phyloP scores from a whole-genome alignment of 2,888 invertebrate species.

The Acleris laterana region DNA sequence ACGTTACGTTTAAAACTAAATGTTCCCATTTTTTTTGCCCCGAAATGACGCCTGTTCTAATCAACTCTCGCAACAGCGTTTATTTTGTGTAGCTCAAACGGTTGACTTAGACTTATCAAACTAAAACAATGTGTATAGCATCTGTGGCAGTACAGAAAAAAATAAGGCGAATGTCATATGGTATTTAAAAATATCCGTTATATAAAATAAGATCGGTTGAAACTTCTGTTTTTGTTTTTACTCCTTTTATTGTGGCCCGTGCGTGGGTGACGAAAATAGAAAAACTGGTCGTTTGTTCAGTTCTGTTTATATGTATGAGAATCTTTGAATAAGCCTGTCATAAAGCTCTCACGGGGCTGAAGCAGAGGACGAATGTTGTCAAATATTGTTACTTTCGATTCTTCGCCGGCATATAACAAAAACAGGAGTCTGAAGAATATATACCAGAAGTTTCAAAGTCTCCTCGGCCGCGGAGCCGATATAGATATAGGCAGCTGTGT shows the following conservation, averaged over 20 bases:
- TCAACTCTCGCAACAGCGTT: neutral
- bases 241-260: conserved; percentile 24
- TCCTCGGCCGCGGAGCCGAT: conserved; percentile 52
- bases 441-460: conserved; percentile 59
- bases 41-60: too few species aligned
- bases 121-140: neutral
- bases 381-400: conserved; percentile 50
- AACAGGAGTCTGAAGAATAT: conserved; percentile 55
- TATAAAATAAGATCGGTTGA: conserved; percentile 37
- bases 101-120: neutral
- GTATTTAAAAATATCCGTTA: conserved; percentile 39
- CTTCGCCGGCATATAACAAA: conserved; percentile 51
- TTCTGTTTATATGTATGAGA: conserved; percentile 22
- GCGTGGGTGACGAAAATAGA: conserved; percentile 40
- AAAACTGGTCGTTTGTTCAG: conserved; percentile 32
- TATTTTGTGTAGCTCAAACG: conserved; percentile 17
- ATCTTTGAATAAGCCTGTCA: conserved; percentile 16
- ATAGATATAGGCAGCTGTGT: conserved; percentile 29
- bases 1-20: too few species aligned
- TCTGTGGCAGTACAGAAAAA: conserved; percentile 20
- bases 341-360: conserved; percentile 23
- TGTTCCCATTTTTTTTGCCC: too few species aligned
- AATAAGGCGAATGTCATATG: conserved; percentile 28
- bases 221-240: conserved; percentile 42
- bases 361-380: conserved; percentile 62